phyloP scores from a whole-genome alignment of 2,888 invertebrate genomes.

The Mythimna albipuncta region DNA sequence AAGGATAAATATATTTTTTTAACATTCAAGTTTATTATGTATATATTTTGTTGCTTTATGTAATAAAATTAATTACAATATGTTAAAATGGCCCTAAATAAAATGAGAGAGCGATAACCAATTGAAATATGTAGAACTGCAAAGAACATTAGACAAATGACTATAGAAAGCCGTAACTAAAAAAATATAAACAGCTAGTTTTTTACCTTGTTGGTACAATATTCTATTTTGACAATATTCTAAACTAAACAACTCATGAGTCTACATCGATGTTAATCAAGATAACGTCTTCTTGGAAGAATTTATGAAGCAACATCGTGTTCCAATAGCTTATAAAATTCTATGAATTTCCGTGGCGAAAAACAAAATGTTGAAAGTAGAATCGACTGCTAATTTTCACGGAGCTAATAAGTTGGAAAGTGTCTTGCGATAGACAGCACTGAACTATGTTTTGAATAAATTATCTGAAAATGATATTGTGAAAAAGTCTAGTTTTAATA shows the following conservation, averaged over 20 bases:
- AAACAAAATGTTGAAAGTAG: constrained; percentile 2
- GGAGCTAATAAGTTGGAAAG: background rate
- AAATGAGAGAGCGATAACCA: background rate
- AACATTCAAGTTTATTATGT: too few species aligned
- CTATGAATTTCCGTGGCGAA: background rate
- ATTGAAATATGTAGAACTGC: background rate
- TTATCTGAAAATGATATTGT: background rate
- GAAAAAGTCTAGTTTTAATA: background rate
- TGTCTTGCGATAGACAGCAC: background rate
- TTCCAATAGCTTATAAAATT: constrained; percentile 3
- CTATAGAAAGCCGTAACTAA: background rate
- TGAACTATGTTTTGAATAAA: background rate
- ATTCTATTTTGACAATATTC: background rate
- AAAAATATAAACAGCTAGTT: background rate
- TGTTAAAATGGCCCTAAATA: too few species aligned
- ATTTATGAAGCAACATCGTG: background rate
- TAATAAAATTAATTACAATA: too few species aligned
- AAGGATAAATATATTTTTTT: too few species aligned
- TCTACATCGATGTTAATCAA: constrained; percentile 18
- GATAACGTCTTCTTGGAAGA: constrained; percentile 16
- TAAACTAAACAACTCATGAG: constrained; percentile 7
- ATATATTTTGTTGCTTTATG: too few species aligned
- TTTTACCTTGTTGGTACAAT: background rate
- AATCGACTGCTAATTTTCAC: background rate
- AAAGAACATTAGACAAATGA: background rate